Percentiles rank a stretch among this genome's conserved stretches.
phyloP scores from a whole-genome alignment of 2,797 vertebrate species.

The Anomalospiza imberbis region DNA sequence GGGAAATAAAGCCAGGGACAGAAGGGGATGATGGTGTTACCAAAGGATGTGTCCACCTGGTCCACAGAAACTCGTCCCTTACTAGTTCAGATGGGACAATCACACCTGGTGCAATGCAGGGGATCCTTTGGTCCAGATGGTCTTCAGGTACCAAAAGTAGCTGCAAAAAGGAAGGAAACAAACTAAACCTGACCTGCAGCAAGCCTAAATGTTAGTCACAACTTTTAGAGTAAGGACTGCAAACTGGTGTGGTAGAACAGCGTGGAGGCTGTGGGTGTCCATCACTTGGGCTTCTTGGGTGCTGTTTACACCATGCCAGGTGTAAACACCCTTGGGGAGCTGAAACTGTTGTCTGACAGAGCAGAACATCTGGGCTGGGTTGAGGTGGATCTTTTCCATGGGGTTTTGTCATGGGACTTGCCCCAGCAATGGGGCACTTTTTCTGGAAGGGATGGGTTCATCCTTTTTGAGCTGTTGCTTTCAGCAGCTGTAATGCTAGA shows the following conservation, averaged over 20 bases:
- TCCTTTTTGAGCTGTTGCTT: rapidly evolving
- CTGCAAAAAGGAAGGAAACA: not conserved
- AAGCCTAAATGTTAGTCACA: not conserved
- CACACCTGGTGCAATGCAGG: not conserved
- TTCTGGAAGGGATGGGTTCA: not conserved
- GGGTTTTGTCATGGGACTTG: not conserved
- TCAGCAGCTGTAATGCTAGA: not conserved
- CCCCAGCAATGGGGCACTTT: not conserved
- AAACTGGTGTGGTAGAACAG: not conserved
- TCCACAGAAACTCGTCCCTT: not conserved
- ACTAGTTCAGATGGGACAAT: not conserved
- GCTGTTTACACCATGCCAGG: not conserved
- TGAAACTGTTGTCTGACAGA: not conserved
- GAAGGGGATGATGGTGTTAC: not conserved
- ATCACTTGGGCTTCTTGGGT: not conserved
- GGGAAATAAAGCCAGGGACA: not conserved
- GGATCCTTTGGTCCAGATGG: not conserved
- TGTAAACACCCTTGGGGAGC: not conserved
- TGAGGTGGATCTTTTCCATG: not conserved
- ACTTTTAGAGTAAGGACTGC: not conserved
- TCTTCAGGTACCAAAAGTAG: not conserved
- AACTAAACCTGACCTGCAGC: not conserved
- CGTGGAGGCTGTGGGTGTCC: rapidly evolving
- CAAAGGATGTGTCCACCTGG: not conserved
- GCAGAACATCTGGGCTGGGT: not conserved